These are phyloP conservation scores for Gymnocypris eckloni DNA, from an alignment of 2,797 vertebrate genomes.

Conservation along the genomic window DNA sequence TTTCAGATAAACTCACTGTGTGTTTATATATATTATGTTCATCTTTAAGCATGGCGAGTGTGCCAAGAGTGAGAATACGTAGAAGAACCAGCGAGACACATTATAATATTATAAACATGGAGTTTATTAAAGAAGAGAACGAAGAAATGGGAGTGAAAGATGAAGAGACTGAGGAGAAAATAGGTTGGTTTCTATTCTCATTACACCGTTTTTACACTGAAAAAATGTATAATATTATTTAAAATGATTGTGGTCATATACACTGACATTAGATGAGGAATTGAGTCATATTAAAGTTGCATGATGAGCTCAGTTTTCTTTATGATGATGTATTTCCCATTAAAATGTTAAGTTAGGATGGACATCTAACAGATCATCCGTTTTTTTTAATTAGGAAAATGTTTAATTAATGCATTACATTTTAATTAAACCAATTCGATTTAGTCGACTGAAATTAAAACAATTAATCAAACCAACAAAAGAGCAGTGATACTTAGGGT, in stretches of 20 bases:
- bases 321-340: no score
- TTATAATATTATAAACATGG: neutral
- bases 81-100: neutral
- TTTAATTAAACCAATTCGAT: no score
- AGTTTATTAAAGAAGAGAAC: constrained; percentile 8
- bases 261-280: neutral
- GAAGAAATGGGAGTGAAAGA: neutral
- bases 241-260: neutral
- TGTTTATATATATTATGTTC: no score
- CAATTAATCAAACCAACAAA: no score
- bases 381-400: no score
- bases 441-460: no score
- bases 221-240: neutral
- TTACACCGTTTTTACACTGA: neutral
- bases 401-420: no score
- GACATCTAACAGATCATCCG: no score
- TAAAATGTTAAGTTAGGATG: no score
- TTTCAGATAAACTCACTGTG: no score
- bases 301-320: no score
- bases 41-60: neutral
- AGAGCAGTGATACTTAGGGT: no score
- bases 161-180: neutral
- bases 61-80: neutral
- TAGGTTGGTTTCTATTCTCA: neutral
- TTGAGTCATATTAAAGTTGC: neutral